Percentiles rank a stretch among this genome's conserved stretches.
Conservation (phyloP, 2,113 vertebrate species). For the Peromyscus polionotus region DNA sequence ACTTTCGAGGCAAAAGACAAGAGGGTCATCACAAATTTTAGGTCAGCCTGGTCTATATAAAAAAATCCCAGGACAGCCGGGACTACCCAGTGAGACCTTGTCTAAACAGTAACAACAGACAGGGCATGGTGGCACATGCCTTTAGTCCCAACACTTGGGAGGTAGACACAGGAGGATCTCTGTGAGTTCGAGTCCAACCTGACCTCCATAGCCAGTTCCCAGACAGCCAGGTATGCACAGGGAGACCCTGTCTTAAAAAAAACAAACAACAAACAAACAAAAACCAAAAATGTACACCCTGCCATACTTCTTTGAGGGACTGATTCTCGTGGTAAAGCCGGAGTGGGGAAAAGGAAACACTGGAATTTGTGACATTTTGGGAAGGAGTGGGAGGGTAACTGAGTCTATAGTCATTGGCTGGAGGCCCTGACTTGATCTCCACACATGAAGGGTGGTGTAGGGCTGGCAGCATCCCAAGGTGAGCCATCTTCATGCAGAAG, state of each 20-base stretch:
- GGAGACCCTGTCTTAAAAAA: background rate
- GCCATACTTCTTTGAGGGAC: background rate
- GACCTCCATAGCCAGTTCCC: background rate
- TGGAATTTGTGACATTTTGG: slow-evolving; percentile 1
- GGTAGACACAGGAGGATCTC: background rate
- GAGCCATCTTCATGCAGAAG: background rate
- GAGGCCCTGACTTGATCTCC: background rate
- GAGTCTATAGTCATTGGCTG: background rate
- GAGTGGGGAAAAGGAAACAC: background rate
- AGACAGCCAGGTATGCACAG: background rate
- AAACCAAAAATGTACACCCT: background rate
- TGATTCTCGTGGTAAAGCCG: slow-evolving; percentile 47
- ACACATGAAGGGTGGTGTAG: background rate
- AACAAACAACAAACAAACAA: background rate
- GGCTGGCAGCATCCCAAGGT: background rate
- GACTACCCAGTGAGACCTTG: background rate
- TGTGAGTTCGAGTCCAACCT: background rate
- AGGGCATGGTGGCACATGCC: background rate
- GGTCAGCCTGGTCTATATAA: background rate
- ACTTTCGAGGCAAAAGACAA: background rate
- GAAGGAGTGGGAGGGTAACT: background rate
- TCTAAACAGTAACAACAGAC: background rate
- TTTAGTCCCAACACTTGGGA: background rate
- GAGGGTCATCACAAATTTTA: background rate
- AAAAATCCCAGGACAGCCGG: background rate